Evolutionary conservation across 2,888 invertebrate species (phyloP).

Genomic region (Cenopis cana): DNA sequence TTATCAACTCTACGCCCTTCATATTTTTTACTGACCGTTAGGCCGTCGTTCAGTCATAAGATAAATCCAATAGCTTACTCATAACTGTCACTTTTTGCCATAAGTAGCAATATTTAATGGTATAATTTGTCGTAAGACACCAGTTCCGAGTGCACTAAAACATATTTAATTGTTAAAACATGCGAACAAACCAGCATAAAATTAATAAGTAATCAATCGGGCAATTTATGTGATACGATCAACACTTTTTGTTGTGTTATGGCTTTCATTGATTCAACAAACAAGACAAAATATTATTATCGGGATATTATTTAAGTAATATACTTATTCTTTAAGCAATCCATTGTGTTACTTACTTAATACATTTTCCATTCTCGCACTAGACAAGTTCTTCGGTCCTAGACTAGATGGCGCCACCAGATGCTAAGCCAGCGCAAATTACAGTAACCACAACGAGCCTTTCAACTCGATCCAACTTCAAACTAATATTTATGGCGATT

Average conservation of each 20-base stretch:
- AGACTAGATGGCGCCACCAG: conserved; percentile 7
- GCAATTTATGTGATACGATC: not conserved
- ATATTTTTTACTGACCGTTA: not conserved
- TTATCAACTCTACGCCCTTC: not conserved
- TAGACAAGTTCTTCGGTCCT: not conserved
- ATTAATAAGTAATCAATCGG: not conserved
- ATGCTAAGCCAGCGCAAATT: not conserved
- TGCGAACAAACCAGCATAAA: not conserved
- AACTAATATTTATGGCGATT: conserved; percentile 1
- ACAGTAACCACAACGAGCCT: not conserved
- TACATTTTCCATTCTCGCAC: not conserved
- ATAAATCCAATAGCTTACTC: conserved; percentile 12
- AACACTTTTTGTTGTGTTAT: not conserved
- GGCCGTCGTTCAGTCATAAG: not conserved
- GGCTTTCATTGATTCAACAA: not conserved
- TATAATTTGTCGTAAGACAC: not conserved
- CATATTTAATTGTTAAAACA: not conserved
- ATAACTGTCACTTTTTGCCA: conserved; percentile 19
- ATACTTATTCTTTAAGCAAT: too few species aligned
- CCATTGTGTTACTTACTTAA: too few species aligned
- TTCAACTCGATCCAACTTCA: not conserved
- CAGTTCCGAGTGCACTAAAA: not conserved
- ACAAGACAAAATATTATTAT: too few species aligned
- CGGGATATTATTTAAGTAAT: too few species aligned
- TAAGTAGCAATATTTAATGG: conserved; percentile 14